Evolutionary conservation across 37 sponge, comb jelly and placozoan species (phyloP).

Genomic region (Cladorhizidae sp.): DNA sequence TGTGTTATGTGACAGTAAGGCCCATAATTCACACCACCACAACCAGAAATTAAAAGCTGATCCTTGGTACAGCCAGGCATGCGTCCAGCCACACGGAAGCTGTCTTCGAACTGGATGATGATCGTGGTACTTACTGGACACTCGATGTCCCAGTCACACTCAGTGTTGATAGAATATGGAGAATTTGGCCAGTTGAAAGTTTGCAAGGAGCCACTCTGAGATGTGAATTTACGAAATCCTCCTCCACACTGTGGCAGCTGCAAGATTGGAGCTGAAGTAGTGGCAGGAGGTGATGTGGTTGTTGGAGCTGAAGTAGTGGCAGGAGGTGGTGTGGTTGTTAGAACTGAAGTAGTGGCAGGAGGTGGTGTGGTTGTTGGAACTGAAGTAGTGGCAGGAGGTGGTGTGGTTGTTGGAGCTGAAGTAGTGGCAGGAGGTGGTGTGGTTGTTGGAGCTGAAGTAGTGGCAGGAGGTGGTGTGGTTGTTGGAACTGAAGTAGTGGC

Average conservation of each 20-base stretch:
- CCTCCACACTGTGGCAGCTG: background rate
- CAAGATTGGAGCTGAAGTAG: background rate
- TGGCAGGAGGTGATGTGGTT: too few relatives aligned
- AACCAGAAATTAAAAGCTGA: background rate
- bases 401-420: background rate
- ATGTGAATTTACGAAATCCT: background rate
- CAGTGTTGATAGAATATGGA: background rate
- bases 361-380: background rate
- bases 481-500: background rate
- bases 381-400: background rate
- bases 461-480: background rate
- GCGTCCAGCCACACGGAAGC: background rate
- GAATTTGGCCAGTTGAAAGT: background rate
- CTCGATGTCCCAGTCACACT: background rate
- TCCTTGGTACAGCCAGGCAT: background rate
- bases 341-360: background rate
- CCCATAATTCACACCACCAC: background rate
- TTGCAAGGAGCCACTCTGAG: background rate
- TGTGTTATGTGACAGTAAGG: background rate
- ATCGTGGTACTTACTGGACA: background rate
- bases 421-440: background rate
- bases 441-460: background rate
- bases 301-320: background rate
- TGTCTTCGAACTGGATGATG: background rate
- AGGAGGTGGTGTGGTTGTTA: background rate